Percentiles rank a stretch among this genome's conserved stretches.
Conservation (phyloP, 2,113 vertebrate genomes). For the Chionodraco myersi region DNA sequence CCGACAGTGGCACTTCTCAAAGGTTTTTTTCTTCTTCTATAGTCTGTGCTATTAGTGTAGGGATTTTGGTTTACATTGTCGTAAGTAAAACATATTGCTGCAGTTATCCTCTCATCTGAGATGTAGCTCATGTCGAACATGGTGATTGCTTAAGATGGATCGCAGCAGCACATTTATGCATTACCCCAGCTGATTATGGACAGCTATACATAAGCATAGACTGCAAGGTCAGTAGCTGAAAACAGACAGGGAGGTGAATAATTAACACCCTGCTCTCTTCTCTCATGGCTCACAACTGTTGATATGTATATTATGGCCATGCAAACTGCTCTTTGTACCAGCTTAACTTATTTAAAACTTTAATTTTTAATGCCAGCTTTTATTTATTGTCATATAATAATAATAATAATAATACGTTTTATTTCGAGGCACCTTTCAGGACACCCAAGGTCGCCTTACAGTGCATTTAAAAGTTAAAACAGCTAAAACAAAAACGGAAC, state of each 20-base stretch:
- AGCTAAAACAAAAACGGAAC: too few relatives aligned
- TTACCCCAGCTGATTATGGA: slow-evolving; percentile 50
- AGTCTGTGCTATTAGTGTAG: not conserved
- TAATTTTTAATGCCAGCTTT: not conserved
- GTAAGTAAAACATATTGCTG: not conserved
- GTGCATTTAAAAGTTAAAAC: too few relatives aligned
- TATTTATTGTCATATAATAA: not conserved
- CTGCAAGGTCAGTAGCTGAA: slow-evolving; percentile 36
- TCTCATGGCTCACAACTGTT: slow-evolving; percentile 34
- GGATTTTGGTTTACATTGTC: not conserved
- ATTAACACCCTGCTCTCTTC: slow-evolving; percentile 56
- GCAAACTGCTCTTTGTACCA: slow-evolving; percentile 21
- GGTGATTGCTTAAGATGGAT: slow-evolving; percentile 33
- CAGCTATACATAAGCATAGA: slow-evolving; percentile 52
- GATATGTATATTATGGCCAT: not conserved
- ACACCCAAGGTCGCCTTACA: too few relatives aligned
- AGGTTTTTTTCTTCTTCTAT: slow-evolving; percentile 12
- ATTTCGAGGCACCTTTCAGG: too few relatives aligned
- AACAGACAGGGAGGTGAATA: slow-evolving; percentile 60
- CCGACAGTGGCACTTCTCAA: slow-evolving; percentile 35
- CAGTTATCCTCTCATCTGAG: slow-evolving; percentile 3
- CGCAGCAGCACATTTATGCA: slow-evolving; percentile 34
- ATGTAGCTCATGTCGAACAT: slow-evolving; percentile 10
- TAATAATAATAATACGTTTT: too few relatives aligned
- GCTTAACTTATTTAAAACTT: not conserved